Conservation (phyloP, 2,888 invertebrate species). For the Idaea aversata region DNA sequence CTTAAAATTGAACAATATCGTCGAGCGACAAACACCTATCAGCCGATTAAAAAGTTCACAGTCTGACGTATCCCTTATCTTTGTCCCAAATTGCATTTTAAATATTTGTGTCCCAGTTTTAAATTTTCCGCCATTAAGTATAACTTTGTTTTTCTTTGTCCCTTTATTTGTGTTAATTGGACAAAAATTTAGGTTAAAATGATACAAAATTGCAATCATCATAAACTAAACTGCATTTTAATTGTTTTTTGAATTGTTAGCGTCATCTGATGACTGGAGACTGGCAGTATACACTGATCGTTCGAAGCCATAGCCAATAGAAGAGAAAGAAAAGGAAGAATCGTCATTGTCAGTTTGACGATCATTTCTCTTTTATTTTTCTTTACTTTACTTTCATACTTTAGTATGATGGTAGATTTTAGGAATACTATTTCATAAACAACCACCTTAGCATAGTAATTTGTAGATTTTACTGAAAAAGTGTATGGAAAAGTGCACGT, state of each 20-base stretch:
- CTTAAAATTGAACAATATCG: slow-evolving; percentile 7
- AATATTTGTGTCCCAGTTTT: slow-evolving; percentile 65
- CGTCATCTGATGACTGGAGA: no score
- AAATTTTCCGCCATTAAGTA: slow-evolving; percentile 52
- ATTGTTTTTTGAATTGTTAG: not conserved
- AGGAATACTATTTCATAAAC: no score
- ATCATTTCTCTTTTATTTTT: no score
- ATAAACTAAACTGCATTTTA: not conserved
- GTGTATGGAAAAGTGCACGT: no score
- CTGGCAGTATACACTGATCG: no score
- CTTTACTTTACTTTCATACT: no score
- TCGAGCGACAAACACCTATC: not conserved
- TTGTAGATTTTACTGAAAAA: no score
- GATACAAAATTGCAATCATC: slow-evolving; percentile 17
- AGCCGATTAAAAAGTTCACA: not conserved
- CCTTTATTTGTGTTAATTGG: slow-evolving; percentile 61
- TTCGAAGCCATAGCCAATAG: no score
- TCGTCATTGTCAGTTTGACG: no score
- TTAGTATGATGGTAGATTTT: no score
- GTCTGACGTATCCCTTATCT: slow-evolving; percentile 32
- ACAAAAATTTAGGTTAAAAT: slow-evolving; percentile 55
- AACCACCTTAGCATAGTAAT: no score
- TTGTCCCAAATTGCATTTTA: slow-evolving; percentile 58
- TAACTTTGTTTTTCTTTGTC: slow-evolving; percentile 55
- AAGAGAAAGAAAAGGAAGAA: no score